These are phyloP conservation scores for human DNA, from an alignment of 2,113 vertebrate genomes.

Conservation along the genomic window GRCh38 chr2:115329001-115329500, in stretches of 20 bases:
- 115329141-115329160: background rate
- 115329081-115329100: background rate
- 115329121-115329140: rapidly evolving
- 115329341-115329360: background rate
- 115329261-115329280: background rate
- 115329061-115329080: background rate
- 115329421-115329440: background rate
- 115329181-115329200: background rate
- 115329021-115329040: background rate
- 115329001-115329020: background rate
- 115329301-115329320: background rate
- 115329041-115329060: background rate
- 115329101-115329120: background rate
- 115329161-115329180: background rate
- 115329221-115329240: background rate
- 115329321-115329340: background rate
- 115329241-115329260: background rate
- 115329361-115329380: background rate
- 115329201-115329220: background rate
- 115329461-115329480: no score
- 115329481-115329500: no score
- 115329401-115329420: background rate
- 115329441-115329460: no score
- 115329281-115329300: background rate
- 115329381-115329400: background rate